Evolutionary conservation across 2,888 invertebrate species (phyloP).

Genomic region (Carterocephalus palaemon): DNA sequence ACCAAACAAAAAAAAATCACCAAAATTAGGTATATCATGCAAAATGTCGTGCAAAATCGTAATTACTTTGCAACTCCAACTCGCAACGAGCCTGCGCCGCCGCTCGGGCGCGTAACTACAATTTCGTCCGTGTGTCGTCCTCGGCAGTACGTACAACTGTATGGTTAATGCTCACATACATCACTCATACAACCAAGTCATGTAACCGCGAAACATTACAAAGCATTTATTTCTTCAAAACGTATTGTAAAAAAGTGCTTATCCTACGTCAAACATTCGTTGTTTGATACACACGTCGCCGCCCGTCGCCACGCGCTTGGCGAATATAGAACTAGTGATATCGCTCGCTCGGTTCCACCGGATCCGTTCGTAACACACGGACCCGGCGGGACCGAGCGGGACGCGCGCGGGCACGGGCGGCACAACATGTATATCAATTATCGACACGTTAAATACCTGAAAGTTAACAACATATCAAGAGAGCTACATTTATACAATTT

Average conservation of each 20-base stretch:
- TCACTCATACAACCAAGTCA: constrained; percentile 22
- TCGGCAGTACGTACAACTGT: constrained; percentile 23
- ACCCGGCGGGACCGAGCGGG: too few species aligned
- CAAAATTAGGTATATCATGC: constrained; percentile 26
- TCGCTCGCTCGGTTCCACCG: too few species aligned
- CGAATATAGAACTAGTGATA: too few species aligned
- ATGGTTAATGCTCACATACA: constrained; percentile 23
- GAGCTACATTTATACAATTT: constrained; percentile 31
- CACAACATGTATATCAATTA: constrained; percentile 24
- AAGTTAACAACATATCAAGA: constrained; percentile 29
- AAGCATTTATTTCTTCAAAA: constrained; percentile 26
- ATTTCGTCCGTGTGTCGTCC: constrained; percentile 16
- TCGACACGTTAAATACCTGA: constrained; percentile 25
- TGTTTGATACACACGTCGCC: constrained; percentile 22
- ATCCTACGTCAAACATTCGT: constrained; percentile 26
- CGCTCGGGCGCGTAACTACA: constrained; percentile 17
- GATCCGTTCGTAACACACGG: too few species aligned
- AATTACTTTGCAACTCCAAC: constrained; percentile 25
- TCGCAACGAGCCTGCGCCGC: constrained; percentile 15
- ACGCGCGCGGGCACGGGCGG: too few species aligned
- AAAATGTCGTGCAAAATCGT: constrained; percentile 26
- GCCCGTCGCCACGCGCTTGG: too few species aligned
- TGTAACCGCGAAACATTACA: constrained; percentile 24
- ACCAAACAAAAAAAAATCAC: constrained; percentile 25
- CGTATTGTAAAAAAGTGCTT: constrained; percentile 27